phyloP scores from a whole-genome alignment of 2,888 invertebrate genomes.

The Lasioglossum pauxillum region DNA sequence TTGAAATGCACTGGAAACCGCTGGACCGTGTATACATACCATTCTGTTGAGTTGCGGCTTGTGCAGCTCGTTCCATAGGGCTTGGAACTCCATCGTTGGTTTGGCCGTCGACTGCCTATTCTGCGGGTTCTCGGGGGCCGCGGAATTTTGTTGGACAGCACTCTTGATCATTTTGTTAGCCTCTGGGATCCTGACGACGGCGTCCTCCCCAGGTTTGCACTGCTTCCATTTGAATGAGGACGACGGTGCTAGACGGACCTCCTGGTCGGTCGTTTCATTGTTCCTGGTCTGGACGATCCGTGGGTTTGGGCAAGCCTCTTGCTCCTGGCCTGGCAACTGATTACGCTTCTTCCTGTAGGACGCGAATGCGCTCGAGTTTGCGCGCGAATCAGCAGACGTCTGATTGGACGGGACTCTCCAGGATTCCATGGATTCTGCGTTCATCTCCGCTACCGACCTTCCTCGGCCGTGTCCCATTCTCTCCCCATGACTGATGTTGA shows the following conservation, averaged over 20 bases:
- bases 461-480: conserved; percentile 76
- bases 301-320: conserved; percentile 29
- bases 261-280: conserved; percentile 32
- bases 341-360: conserved; percentile 64
- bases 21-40: neutral
- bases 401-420: conserved; percentile 44
- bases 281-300: conserved; percentile 61
- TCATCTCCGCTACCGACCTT: conserved; percentile 7
- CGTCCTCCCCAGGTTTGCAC: neutral
- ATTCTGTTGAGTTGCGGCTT: conserved; percentile 72
- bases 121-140: conserved; percentile 14
- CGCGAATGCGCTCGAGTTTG: conserved; percentile 66
- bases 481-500: conserved; percentile 87
- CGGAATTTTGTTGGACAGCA: neutral
- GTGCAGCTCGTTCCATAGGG: conserved; percentile 82
- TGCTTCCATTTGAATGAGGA: conserved; percentile 36
- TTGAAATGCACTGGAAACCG: neutral
- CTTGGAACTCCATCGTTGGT: conserved; percentile 79
- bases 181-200: neutral
- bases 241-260: conserved; percentile 19
- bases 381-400: conserved; percentile 48
- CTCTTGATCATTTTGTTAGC: neutral
- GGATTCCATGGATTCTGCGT: conserved; percentile 26
- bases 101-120: conserved; percentile 27
- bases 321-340: conserved; percentile 26